These are phyloP conservation scores for Drosophila incognita DNA, from an alignment of 2,888 invertebrate genomes.

Conservation along the genomic window DNA sequence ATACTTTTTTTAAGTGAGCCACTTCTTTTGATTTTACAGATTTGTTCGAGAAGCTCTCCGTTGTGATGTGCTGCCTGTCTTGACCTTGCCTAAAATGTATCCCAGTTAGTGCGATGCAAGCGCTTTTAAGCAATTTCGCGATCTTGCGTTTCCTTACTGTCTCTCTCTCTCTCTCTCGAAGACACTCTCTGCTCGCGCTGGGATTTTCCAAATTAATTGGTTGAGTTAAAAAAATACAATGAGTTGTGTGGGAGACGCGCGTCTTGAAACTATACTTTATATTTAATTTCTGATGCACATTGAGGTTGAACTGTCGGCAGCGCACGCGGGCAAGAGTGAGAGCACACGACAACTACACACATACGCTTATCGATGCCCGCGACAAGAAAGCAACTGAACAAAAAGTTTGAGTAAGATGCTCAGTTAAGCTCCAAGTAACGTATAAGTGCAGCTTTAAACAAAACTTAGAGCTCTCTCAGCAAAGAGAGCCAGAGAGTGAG, in stretches of 20 bases:
- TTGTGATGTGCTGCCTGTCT: constrained; percentile 16
- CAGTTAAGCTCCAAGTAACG: constrained; percentile 43
- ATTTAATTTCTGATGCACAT: constrained; percentile 44
- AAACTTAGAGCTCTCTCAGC: constrained; percentile 40
- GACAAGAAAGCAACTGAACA: constrained; percentile 63
- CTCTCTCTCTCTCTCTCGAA: neutral
- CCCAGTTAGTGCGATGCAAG: constrained; percentile 28
- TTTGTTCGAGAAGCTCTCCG: neutral
- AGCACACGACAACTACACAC: constrained; percentile 44
- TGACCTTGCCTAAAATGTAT: constrained; percentile 50
- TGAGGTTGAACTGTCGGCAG: constrained; percentile 1
- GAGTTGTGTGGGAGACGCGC: constrained; percentile 49
- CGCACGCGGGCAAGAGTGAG: constrained; percentile 32
- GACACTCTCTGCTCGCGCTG: constrained; percentile 18
- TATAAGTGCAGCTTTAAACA: constrained; percentile 65
- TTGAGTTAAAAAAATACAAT: constrained; percentile 30
- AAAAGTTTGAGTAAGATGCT: constrained; percentile 41
- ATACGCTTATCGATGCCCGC: constrained; percentile 55
- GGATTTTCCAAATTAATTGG: constrained; percentile 48
- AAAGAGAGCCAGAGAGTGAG: constrained; percentile 8
- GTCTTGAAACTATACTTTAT: constrained; percentile 44
- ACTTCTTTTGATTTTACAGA: constrained; percentile 1
- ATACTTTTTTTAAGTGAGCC: neutral
- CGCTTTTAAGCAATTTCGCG: constrained; percentile 53
- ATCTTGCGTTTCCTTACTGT: constrained; percentile 36